Evolutionary conservation across 2,888 invertebrate genomes (phyloP), one percentile per base, ranked within the genome.

Genomic region (Netelia inedita): DNA sequence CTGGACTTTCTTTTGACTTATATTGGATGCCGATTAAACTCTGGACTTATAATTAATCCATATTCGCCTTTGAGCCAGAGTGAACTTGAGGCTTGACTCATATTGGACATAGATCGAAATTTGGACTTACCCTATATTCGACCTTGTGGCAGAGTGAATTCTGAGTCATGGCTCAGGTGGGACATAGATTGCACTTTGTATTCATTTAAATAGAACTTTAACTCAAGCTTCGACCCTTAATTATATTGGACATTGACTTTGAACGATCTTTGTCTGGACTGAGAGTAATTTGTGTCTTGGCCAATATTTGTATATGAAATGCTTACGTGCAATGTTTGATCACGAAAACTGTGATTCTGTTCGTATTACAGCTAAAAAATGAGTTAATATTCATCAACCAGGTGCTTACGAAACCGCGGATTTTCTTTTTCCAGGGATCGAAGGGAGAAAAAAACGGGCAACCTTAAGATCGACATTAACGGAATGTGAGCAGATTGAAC

Each of bases 401-500:
- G 63, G 10, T 50, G 9, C 83, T 76, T 11, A 76, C 81, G 72
- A 59, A 79, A 61, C 76, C 59, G n/a, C 59, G 83, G 69, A 50
- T 79, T 91, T 88, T 84, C 79, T 88, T 80, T 86, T 93, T 93
- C 41, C 95, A 96, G 97, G 96, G 96, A 96, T 96, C 96, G 96
- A 96, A 96, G 96, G 96, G 97, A 96, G 96, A 97, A 96, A 97
- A 97, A 97, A 96, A 96, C 96, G 96, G 97, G 96, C 96, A 97
- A 95, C 96, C 96, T 96, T 97, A 97, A 95, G 94, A 96, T 96
- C 94, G 96, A 95, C 95, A 95, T 96, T 95, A 95, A 95, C 93
- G 95, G 96, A 94, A 96, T 95, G 94, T 95, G 92, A 93, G 87
- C 71, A 87, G 86, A 85, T 88, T 89, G 19, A 80, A 68, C 78